A percentile compares a stretch with the other conserved stretches of the same genome.
These are phyloP conservation scores for Caenorhabditis afra DNA, from an alignment of 2,888 invertebrate genomes.

Conservation along the genomic window DNA sequence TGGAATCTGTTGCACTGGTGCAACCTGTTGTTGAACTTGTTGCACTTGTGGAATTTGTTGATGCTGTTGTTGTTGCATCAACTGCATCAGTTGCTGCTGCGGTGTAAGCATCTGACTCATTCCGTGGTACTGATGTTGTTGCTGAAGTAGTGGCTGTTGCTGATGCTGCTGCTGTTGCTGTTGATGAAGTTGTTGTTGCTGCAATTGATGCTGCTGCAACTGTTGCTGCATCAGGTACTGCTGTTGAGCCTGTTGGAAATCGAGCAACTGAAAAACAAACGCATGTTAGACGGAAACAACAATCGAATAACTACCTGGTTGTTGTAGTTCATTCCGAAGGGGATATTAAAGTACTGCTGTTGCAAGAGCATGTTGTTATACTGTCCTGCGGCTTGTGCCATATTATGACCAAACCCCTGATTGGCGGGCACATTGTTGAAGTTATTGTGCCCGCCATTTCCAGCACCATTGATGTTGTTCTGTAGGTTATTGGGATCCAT, in stretches of 20 bases:
- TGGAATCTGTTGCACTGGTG: constrained; percentile 6
- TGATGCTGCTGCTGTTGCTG: constrained; percentile 31
- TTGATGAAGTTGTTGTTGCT: constrained; percentile 25
- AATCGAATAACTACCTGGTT: constrained; percentile 27
- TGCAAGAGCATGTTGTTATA: constrained; percentile 50
- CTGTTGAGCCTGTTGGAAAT: constrained; percentile 43
- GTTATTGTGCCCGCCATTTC: constrained; percentile 12
- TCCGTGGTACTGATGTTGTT: constrained; percentile 37
- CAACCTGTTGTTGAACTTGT: constrained; percentile 1
- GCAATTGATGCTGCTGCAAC: constrained; percentile 4
- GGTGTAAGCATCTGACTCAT: constrained; percentile 20
- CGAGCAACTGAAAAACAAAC: constrained; percentile 18
- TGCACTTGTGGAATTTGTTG: constrained; percentile 3
- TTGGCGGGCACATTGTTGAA: constrained; percentile 39
- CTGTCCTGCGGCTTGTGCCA: constrained; percentile 28
- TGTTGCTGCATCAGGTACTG: constrained; percentile 43
- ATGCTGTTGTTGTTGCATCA: constrained; percentile 14
- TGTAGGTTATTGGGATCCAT: constrained; percentile 59
- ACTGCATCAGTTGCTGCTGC: constrained; percentile 35
- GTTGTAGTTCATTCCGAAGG: constrained; percentile 48
- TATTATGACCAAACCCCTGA: constrained; percentile 44
- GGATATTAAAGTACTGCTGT: constrained; percentile 45
- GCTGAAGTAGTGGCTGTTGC: constrained; percentile 37
- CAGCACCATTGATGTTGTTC: constrained; percentile 40
- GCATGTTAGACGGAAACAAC: too few relatives aligned